These are phyloP conservation scores for Netelia virgata DNA, from an alignment of 2,888 invertebrate species.

Conservation along the genomic window DNA sequence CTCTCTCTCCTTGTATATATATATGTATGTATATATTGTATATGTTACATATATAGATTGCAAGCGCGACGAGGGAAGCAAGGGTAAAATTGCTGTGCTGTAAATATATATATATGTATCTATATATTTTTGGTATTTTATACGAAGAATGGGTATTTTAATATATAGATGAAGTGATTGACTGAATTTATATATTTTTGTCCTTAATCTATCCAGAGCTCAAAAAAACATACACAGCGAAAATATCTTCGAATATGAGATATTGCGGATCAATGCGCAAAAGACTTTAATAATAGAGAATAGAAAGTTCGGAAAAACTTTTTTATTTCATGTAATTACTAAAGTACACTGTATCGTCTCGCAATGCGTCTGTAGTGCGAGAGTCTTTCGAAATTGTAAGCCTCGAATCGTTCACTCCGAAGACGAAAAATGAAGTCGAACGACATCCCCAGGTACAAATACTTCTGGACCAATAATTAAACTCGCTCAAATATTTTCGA, in stretches of 20 bases:
- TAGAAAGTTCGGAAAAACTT: background rate
- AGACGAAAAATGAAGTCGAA: too few species aligned
- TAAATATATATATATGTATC: background rate
- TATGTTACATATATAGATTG: background rate
- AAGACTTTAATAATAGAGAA: background rate
- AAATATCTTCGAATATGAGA: slow-evolving; percentile 9
- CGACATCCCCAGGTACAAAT: too few species aligned
- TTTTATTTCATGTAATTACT: background rate
- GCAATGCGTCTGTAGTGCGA: background rate
- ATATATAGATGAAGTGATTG: slow-evolving; percentile 45
- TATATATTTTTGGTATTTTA: background rate
- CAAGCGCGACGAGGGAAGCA: too few species aligned
- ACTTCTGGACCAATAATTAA: too few species aligned
- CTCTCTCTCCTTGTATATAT: slow-evolving; percentile 11
- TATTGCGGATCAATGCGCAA: background rate
- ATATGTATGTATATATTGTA: background rate
- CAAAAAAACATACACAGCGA: background rate
- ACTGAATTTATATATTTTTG: slow-evolving; percentile 40
- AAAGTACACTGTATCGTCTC: background rate
- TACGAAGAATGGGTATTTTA: background rate
- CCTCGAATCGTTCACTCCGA: too few species aligned
- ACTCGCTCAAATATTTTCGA: too few species aligned
- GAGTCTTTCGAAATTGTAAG: too few species aligned
- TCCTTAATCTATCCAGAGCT: slow-evolving; percentile 5
- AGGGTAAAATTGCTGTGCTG: too few species aligned